Conservation (phyloP, 2,113 vertebrate genomes). For the Ammodytes dubius region DNA sequence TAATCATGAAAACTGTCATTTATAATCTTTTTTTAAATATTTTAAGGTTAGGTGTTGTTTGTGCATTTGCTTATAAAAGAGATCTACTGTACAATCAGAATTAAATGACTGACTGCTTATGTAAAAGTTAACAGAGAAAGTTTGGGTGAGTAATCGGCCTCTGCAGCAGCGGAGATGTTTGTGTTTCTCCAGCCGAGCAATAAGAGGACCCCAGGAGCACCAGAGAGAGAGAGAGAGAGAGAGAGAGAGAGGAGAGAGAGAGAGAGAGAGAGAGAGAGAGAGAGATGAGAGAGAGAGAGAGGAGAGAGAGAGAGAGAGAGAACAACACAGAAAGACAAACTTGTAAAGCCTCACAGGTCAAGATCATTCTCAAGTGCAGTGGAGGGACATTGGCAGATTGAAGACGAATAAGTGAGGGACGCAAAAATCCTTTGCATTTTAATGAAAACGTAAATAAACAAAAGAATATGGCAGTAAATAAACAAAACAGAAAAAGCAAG, state of each 20-base stretch:
- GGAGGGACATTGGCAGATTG: conserved; percentile 69
- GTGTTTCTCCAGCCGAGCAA: conserved; percentile 35
- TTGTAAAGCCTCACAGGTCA: conserved; percentile 60
- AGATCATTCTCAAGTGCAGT: conserved; percentile 77
- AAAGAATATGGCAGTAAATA: conserved; percentile 45
- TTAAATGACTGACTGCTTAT: conserved; percentile 8
- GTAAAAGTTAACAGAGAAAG: conserved; percentile 47
- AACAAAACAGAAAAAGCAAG: conserved; percentile 66
- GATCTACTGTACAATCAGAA: conserved; percentile 1
- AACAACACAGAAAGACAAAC: conserved; percentile 47
- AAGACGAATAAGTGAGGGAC: conserved; percentile 57
- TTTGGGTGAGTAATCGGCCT: conserved; percentile 40
- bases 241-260: conserved; percentile 35
- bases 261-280: conserved; percentile 35
- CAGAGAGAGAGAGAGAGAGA: conserved; percentile 37
- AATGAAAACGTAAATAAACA: conserved; percentile 80
- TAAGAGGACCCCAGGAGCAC: conserved; percentile 31
- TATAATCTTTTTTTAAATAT: conserved; percentile 29
- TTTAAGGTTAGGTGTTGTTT: not conserved
- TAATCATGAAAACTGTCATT: conserved; percentile 2
- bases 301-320: conserved; percentile 34
- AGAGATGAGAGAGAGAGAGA: conserved; percentile 35
- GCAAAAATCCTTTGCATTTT: conserved; percentile 81
- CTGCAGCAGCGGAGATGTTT: conserved; percentile 42
- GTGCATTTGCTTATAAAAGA: not conserved